Base-by-base conservation (phyloP, 2,113 vertebrate genomes). In the Monopterus albus region DNA sequence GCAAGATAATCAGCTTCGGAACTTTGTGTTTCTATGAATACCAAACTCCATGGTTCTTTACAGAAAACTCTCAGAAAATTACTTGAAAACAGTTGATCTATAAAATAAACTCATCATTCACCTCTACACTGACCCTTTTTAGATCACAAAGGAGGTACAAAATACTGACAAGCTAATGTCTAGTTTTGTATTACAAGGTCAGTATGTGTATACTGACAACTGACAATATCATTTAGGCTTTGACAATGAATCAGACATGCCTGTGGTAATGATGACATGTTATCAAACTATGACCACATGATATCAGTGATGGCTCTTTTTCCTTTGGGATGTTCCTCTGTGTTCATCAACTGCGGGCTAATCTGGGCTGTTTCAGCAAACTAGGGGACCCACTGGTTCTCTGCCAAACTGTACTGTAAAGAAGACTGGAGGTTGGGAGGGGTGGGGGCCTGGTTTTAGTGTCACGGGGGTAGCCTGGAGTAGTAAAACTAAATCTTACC, bases 211-310 rank as follows among this genome's bases (percentile, higher is more conserved):
- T n/a, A n/a, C n/a, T n/a, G n/a, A n/a, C n/a, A n/a, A n/a, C n/a
- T n/a, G n/a, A n/a, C n/a, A n/a, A n/a, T n/a, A n/a, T n/a, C n/a
- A n/a, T n/a, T n/a, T n/a, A n/a, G n/a, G n/a, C n/a, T n/a, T n/a
- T n/a, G n/a, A n/a, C n/a, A n/a, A n/a, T n/a, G n/a, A n/a, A n/a
- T n/a, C n/a, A n/a, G n/a, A n/a, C 15, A 46, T 4, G 13, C 14
- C 46, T 53, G 21, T 7, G 47, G n/a, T 9, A 33, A 50, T 47
- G 49, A 7, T 49, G 13, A 76, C 21, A 28, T 90, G 88, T 91
- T 95, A 94, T 94, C 92, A 82, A 91, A 92, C 87, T 88, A 85
- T 90, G 92, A 92, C 94, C 87, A 93, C 90, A 92, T 62, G 20
- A 18, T 47, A 91, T 92, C 92, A 90, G 80, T 83, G 14, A 3